Evolutionary conservation across 2,113 vertebrate genomes (phyloP).

Genomic region (mouse (Mus musculus)): GRCm39 chr8:47294501-47295000

Average conservation of each 20-base stretch:
- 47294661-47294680: background rate
- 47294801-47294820: background rate
- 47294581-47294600: background rate
- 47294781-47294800: background rate
- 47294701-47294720: background rate
- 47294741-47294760: background rate
- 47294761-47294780: accelerated
- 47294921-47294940: background rate
- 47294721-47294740: background rate
- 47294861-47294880: background rate
- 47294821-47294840: background rate
- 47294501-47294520: background rate
- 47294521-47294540: background rate
- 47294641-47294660: background rate
- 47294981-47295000: background rate
- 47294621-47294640: background rate
- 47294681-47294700: background rate
- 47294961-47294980: background rate
- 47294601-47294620: slow-evolving; percentile 27
- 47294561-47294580: background rate
- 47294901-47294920: background rate
- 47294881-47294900: background rate
- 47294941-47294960: background rate
- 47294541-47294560: background rate
- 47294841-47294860: background rate